These are phyloP conservation scores for Larimichthys polyactis DNA, from an alignment of 2,113 vertebrate species.

Conservation along the genomic window DNA sequence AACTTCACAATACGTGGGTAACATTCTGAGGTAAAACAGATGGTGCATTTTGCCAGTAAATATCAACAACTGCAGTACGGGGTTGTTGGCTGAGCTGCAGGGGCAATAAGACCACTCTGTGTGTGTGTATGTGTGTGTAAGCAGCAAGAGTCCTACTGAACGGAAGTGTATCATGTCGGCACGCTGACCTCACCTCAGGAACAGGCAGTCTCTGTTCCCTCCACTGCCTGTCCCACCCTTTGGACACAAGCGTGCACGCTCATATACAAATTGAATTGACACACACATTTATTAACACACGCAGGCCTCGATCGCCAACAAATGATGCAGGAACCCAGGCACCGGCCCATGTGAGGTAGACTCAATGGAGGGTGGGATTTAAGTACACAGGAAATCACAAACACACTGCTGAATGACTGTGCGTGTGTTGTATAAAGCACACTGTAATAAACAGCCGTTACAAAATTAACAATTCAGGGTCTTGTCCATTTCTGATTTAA, in stretches of 20 bases:
- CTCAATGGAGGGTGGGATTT: constrained; percentile 60
- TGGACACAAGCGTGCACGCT: constrained; percentile 48
- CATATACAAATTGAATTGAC: constrained; percentile 37
- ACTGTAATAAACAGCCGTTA: background rate
- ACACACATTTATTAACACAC: constrained; percentile 47
- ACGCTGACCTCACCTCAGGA: constrained; percentile 83
- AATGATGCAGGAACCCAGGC: constrained; percentile 63
- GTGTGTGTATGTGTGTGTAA: constrained; percentile 10
- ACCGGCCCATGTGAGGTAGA: constrained; percentile 24
- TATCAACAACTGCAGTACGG: constrained; percentile 38
- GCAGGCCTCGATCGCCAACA: constrained; percentile 43
- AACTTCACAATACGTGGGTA: background rate
- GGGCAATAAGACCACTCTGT: constrained; percentile 5
- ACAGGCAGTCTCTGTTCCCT: constrained; percentile 85
- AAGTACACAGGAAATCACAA: constrained; percentile 34
- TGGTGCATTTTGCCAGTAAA: constrained; percentile 54
- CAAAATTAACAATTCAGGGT: background rate
- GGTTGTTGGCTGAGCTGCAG: constrained; percentile 4
- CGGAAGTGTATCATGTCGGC: constrained; percentile 76
- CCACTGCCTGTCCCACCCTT: constrained; percentile 80
- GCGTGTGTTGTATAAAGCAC: constrained; percentile 12
- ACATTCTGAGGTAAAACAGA: constrained; percentile 48
- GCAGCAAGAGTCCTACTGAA: constrained; percentile 54
- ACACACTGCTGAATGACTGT: constrained; percentile 27
- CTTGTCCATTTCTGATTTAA: background rate